Percentiles rank a stretch among this genome's conserved stretches.
These are phyloP conservation scores for Cephus pygmeus DNA, from an alignment of 2,888 invertebrate species.

Conservation along the genomic window DNA sequence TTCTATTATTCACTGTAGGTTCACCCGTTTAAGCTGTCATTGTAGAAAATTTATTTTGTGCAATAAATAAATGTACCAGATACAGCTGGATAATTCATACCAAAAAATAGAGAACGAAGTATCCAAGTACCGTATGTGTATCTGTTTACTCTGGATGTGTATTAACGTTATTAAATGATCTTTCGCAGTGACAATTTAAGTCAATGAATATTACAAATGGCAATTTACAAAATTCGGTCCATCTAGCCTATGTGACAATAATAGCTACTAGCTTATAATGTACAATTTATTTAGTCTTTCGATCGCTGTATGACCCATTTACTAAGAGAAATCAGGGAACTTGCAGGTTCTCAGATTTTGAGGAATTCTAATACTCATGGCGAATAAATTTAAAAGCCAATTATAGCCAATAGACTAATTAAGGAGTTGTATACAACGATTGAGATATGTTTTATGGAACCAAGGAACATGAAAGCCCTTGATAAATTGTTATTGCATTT, in stretches of 20 bases:
- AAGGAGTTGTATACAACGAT: not conserved
- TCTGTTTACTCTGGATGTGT: not conserved
- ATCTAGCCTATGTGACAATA: not conserved
- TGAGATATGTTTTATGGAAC: not conserved
- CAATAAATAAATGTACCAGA: not conserved
- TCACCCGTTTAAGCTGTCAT: not conserved
- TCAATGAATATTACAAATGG: not conserved
- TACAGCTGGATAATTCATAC: not conserved
- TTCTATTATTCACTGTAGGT: not conserved
- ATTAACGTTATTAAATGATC: not conserved
- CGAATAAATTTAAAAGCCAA: not conserved
- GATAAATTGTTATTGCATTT: not conserved
- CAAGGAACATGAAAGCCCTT: not conserved
- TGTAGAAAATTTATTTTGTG: not conserved
- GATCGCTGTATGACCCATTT: not conserved
- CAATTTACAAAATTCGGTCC: not conserved
- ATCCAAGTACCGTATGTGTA: not conserved
- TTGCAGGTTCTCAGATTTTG: not conserved
- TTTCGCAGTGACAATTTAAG: not conserved
- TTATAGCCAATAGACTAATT: not conserved
- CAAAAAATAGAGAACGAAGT: not conserved
- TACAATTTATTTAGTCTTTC: slow-evolving; percentile 4
- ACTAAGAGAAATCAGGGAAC: not conserved
- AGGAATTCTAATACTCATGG: not conserved
- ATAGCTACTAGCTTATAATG: not conserved